These are phyloP conservation scores for Sebastes fasciatus DNA, from an alignment of 2,113 vertebrate genomes.

Conservation along the genomic window DNA sequence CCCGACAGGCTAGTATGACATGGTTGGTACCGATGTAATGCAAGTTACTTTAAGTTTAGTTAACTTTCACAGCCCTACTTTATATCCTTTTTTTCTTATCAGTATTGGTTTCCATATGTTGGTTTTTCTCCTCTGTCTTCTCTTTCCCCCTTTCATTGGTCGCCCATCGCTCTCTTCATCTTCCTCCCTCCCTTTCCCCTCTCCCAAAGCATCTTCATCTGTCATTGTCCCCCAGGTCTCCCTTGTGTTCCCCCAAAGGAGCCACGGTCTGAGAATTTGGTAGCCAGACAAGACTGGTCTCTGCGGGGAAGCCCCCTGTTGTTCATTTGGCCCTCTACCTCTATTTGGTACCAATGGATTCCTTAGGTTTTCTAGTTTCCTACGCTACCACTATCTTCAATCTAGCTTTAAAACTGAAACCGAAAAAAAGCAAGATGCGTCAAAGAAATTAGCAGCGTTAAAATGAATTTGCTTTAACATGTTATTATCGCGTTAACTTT, in stretches of 20 bases:
- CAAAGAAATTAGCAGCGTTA: too few relatives aligned
- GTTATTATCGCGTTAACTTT: too few relatives aligned
- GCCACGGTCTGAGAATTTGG: conserved; percentile 19
- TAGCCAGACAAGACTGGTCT: conserved; percentile 12
- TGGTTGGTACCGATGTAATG: too few relatives aligned
- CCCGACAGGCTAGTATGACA: too few relatives aligned
- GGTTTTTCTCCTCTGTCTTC: neutral
- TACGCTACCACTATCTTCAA: too few relatives aligned
- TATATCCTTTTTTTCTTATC: neutral
- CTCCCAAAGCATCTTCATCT: conserved; percentile 44
- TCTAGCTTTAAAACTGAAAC: too few relatives aligned
- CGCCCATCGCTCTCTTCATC: neutral
- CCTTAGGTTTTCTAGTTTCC: too few relatives aligned
- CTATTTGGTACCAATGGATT: too few relatives aligned
- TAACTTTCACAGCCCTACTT: too few relatives aligned
- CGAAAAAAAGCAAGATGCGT: too few relatives aligned
- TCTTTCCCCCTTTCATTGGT: neutral
- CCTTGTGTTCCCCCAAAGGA: conserved; percentile 29
- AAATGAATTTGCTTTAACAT: too few relatives aligned
- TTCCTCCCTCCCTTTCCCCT: neutral
- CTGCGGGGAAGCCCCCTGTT: conserved; percentile 16
- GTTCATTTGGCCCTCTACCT: conserved; percentile 32
- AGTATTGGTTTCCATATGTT: neutral
- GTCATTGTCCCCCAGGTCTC: conserved; percentile 45
- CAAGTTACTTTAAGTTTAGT: too few relatives aligned